phyloP scores from a whole-genome alignment of 2,113 vertebrate genomes.

The Nerophis lumbriciformis region DNA sequence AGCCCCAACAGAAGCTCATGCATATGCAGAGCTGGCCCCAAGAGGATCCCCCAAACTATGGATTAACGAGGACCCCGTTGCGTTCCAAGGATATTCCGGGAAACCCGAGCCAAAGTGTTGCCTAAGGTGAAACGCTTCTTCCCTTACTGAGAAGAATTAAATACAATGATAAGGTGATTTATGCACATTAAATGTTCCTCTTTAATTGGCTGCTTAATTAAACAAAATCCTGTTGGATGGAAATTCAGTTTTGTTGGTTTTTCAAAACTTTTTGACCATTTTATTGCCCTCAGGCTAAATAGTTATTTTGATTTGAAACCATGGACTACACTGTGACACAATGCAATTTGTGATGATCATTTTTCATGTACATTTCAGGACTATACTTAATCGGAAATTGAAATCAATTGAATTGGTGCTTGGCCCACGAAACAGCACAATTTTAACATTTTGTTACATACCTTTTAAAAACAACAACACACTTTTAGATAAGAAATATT shows the following conservation, averaged over 20 bases:
- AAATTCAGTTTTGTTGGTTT: background rate
- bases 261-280: background rate
- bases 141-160: no score
- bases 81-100: background rate
- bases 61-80: conserved; percentile 24
- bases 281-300: no score
- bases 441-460: no score
- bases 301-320: no score
- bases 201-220: background rate
- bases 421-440: no score
- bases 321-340: no score
- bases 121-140: background rate
- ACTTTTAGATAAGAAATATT: no score
- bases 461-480: no score
- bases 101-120: conserved; percentile 37
- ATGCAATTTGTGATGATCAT: no score
- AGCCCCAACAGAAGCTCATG: conserved; percentile 46
- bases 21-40: conserved; percentile 39
- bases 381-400: no score
- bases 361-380: no score
- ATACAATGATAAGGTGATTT: background rate
- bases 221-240: background rate
- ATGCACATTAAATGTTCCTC: background rate
- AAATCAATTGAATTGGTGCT: no score
- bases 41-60: conserved; percentile 23